These are phyloP conservation scores for Percopsis transmontana DNA, from an alignment of 2,113 vertebrate species.

Conservation along the genomic window DNA sequence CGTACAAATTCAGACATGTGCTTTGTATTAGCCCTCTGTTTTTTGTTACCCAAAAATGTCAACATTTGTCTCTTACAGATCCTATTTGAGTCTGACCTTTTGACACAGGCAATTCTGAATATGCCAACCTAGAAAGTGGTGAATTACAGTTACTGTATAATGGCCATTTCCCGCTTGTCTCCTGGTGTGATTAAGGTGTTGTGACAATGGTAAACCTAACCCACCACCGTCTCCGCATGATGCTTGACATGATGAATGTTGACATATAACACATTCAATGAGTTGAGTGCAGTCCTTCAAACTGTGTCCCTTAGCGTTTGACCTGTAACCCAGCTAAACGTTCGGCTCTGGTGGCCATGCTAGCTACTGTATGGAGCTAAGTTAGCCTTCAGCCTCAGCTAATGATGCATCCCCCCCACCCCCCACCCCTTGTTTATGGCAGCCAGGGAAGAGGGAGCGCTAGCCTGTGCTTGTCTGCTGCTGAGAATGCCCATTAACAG, in stretches of 20 bases:
- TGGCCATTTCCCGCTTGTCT: slow-evolving; percentile 8
- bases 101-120: background rate
- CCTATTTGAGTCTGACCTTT: background rate
- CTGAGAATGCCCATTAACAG: slow-evolving; percentile 73
- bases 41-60: too few species aligned
- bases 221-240: slow-evolving; percentile 5
- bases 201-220: slow-evolving; percentile 13
- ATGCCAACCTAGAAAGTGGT: background rate
- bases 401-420: slow-evolving; percentile 70
- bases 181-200: slow-evolving; percentile 17
- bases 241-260: slow-evolving; percentile 11
- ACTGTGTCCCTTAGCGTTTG: background rate
- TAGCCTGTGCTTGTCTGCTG: slow-evolving; percentile 73
- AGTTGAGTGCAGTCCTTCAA: background rate
- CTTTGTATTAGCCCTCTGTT: too few species aligned
- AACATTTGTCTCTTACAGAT: too few species aligned
- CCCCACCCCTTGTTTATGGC: slow-evolving; percentile 67
- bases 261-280: slow-evolving; percentile 11
- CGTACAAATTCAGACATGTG: too few species aligned
- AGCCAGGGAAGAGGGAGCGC: slow-evolving; percentile 52
- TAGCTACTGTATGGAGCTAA: slow-evolving; percentile 55
- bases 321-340: slow-evolving; percentile 16
- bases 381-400: slow-evolving; percentile 54
- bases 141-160: slow-evolving; percentile 3
- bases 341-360: slow-evolving; percentile 12